Base-by-base conservation (phyloP, 2,888 invertebrate species). In the Adelognathus sp. region DNA sequence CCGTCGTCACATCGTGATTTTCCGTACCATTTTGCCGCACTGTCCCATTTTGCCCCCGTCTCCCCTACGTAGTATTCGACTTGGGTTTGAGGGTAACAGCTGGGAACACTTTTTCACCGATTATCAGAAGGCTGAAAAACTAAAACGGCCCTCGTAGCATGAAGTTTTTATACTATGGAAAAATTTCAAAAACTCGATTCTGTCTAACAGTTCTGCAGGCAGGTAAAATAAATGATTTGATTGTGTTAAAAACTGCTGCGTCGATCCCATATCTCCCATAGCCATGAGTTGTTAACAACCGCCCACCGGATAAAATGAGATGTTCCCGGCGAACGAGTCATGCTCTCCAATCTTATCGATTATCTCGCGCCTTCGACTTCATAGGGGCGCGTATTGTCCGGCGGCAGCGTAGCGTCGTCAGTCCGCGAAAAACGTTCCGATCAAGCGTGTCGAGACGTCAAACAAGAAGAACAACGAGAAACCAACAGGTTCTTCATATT, bases 271-370 rank as follows among this genome's bases (percentile, higher is more conserved):
- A 33, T 36, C 9, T 3, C 50, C 7, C 7, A 11, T 16, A 56
- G 24, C 21, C 7, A 46, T 6, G 24, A 11, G 14, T 41, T 14
- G 31, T n/a, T 31, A 44, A 31, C 18, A 54, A 14, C 44, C 54
- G 41, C 33, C 7, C 27, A 44, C 61, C 9, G 52, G 75, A 54
- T 69, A 61, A 63, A 44, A 54, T 69, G 67, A 69, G 67, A 75
- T 39, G 36, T 67, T 14, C 36, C 36, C 27, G n/a, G 3, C 7
- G 52, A 18, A 24, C 7, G 41, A 39, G 16, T 11, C 50, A 50
- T 27, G 24, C 24, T 11, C 29, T 46, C n/a, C n/a, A 75, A 63
- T 70, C 70, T 70, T 64, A 56, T 54, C 70, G 50, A 31, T n/a
- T 24, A 33, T 21, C 27, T 41, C 29, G 11, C 9, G 14, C 14